phyloP scores from a whole-genome alignment of 1,140 invertebrate species.

The Dreissena polymorpha region DNA sequence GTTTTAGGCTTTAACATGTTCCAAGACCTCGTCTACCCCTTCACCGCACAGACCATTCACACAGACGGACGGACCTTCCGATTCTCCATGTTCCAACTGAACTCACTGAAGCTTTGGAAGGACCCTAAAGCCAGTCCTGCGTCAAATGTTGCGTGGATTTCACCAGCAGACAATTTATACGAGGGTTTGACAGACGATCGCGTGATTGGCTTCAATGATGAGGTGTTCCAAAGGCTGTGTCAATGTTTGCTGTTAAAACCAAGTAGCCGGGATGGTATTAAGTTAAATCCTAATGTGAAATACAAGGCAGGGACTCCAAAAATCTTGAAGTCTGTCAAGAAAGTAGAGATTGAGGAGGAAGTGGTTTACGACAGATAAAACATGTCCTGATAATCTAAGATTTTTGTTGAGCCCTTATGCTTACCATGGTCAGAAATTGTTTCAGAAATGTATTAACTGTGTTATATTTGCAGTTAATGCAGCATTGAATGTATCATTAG shows the following conservation, averaged over 20 bases:
- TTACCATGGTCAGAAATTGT: too few species aligned
- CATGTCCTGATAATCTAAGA: too few species aligned
- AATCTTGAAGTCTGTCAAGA: too few species aligned
- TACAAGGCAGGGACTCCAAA: neutral
- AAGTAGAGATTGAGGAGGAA: too few species aligned
- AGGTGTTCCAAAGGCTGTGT: constrained; percentile 87
- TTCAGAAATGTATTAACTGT: too few species aligned
- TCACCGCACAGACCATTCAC: constrained; percentile 90
- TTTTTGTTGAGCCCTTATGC: too few species aligned
- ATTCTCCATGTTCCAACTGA: constrained; percentile 93
- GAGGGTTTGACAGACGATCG: constrained; percentile 87
- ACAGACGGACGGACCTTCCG: constrained; percentile 91
- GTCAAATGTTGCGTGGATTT: constrained; percentile 91
- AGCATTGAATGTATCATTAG: too few species aligned
- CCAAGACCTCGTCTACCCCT: constrained; percentile 93
- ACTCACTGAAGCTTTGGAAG: constrained; percentile 87
- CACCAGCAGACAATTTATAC: constrained; percentile 86
- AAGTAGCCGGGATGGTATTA: constrained; percentile 80
- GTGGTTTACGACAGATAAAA: too few species aligned
- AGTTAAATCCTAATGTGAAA: constrained; percentile 85
- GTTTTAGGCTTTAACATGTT: constrained; percentile 90
- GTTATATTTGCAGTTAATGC: too few species aligned
- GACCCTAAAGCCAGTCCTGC: constrained; percentile 84
- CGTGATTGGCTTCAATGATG: constrained; percentile 88
- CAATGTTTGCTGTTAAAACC: constrained; percentile 89